A percentile compares a stretch with the other conserved stretches of the same genome.
phyloP scores from a whole-genome alignment of 2,888 invertebrate genomes.

The Mesoligia furuncula region DNA sequence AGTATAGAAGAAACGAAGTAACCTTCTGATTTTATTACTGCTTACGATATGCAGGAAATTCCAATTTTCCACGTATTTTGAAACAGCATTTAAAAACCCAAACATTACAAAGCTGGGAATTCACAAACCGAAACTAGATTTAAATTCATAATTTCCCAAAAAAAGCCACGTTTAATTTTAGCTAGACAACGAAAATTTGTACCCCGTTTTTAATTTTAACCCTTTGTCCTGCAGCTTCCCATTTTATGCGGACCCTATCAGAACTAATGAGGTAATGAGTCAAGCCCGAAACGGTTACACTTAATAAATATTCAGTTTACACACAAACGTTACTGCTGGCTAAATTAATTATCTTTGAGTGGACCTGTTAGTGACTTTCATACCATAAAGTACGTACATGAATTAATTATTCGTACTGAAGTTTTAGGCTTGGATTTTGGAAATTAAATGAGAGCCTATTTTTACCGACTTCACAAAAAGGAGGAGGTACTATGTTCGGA shows the following conservation, averaged over 20 bases:
- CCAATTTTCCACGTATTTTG: not conserved
- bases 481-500: too few species aligned
- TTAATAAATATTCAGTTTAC: slow-evolving; percentile 62
- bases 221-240: slow-evolving; percentile 31
- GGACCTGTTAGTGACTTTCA: slow-evolving; percentile 51
- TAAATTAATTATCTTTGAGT: slow-evolving; percentile 58
- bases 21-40: not conserved
- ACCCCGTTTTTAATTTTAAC: slow-evolving; percentile 15
- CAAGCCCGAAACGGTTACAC: slow-evolving; percentile 54
- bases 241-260: slow-evolving; percentile 19
- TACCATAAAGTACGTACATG: slow-evolving; percentile 43
- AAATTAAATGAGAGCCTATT: slow-evolving; percentile 16
- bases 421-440: slow-evolving; percentile 13
- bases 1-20: not conserved
- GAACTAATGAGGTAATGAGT: slow-evolving; percentile 56
- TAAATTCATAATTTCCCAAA: slow-evolving; percentile 18
- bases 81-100: not conserved
- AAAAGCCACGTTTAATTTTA: slow-evolving; percentile 15
- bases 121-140: slow-evolving; percentile 15
- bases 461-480: too few species aligned
- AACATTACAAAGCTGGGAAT: too few species aligned
- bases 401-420: slow-evolving; percentile 47
- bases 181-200: slow-evolving; percentile 3
- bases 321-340: slow-evolving; percentile 43
- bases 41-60: too few species aligned